Base-by-base conservation (phyloP, 2,888 invertebrate genomes). In the Trachelus iudaicus region DNA sequence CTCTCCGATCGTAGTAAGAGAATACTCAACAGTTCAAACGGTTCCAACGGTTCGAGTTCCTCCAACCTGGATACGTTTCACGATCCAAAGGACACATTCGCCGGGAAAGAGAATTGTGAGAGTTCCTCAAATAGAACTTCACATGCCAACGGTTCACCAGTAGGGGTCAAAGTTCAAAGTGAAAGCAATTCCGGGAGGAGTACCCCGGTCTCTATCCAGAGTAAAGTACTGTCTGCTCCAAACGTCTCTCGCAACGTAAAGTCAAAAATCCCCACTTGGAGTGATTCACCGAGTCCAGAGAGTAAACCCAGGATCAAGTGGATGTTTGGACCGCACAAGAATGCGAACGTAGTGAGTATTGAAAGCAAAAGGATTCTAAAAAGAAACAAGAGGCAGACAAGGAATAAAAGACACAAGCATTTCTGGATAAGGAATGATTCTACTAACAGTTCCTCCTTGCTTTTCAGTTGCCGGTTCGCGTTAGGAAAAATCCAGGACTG, bases 271-370 rank as follows among this genome's bases (percentile, higher is more conserved):
- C 73, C 82, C 30, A 80, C 76, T 40, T 79, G 76, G 33, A 85
- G 79, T 34, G 85, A 88, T 11, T 80, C 75, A 12, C 77, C 82
- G 15, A 79, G 78, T 78, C 79, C 76, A 9, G 89, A 89, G 40
- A 85, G 83, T 30, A 90, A 87, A 73, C 87, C 90, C 35, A 91
- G 85, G 80, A 82, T 88, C 34, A 90, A 91, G 80, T 93, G 93
- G 93, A 92, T 93, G 85, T 93, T 93, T 86, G 93, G 93, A 69
- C 91, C 91, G n/a, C 93, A 93, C 83, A 92, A 91, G 84, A 93
- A 93, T 83, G 92, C 92, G 69, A 92, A 92, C 81, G 93, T 93
- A 81, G 92, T 93, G 87, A 85, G 89, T 84, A 71, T 30, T 31
- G 34, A 30, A 31, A 69, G 9, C 6, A 31, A 40, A 56, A 56